Percentiles rank a stretch among this genome's conserved stretches.
Conservation (phyloP, 2,797 vertebrate genomes). For the Phoebastria nigripes region DNA sequence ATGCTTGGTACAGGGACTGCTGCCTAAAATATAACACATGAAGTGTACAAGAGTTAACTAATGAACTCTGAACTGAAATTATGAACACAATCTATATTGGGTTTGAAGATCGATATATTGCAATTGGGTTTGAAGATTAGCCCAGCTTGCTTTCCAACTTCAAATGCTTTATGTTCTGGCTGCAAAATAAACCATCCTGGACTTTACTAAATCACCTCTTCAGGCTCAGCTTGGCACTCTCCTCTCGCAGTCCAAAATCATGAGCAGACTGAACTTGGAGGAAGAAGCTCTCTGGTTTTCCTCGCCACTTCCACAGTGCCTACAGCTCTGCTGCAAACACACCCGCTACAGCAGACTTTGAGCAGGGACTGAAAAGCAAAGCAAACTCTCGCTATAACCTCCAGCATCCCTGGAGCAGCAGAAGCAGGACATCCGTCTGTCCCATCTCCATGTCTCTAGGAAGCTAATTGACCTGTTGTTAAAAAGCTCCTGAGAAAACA, state of each 20-base stretch:
- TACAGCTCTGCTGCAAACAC: not conserved
- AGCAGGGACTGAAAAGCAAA: not conserved
- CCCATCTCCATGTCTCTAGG: accelerated
- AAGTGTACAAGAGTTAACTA: not conserved
- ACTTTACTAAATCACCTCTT: not conserved
- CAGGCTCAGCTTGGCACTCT: not conserved
- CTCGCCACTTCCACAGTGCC: not conserved
- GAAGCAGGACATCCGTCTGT: not conserved
- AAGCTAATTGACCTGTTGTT: not conserved
- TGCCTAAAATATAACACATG: not conserved
- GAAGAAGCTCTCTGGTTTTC: not conserved
- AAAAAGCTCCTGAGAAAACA: not conserved
- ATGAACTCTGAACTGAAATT: slow-evolving; percentile 12
- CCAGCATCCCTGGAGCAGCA: not conserved
- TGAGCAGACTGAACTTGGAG: not conserved
- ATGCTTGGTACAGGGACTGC: not conserved
- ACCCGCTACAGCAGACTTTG: not conserved
- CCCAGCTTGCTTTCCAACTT: not conserved
- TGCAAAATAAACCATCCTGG: not conserved
- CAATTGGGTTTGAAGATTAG: slow-evolving; percentile 1
- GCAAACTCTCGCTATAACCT: not conserved
- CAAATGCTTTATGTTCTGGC: not conserved
- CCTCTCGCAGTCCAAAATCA: not conserved
- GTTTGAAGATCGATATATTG: not conserved
- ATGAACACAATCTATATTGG: not conserved